Conservation (phyloP, 2,797 vertebrate genomes). For the Pagetopsis macropterus region DNA sequence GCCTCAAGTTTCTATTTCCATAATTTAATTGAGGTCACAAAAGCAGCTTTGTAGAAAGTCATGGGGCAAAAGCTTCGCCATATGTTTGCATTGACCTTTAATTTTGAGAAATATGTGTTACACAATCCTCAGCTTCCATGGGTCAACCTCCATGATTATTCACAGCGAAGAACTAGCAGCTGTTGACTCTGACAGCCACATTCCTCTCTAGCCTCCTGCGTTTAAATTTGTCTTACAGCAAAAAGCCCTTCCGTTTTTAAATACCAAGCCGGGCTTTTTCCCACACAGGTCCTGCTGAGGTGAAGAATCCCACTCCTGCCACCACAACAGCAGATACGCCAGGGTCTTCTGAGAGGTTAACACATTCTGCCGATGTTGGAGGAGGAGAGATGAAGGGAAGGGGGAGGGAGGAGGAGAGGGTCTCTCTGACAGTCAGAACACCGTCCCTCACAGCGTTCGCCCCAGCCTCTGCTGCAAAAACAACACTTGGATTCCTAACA, state of each 20-base stretch:
- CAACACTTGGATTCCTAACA: slow-evolving; percentile 78
- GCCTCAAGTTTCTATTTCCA: slow-evolving; percentile 84
- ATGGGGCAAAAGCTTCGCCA: slow-evolving; percentile 72
- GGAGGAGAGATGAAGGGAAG: slow-evolving; percentile 74
- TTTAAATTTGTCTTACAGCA: slow-evolving; percentile 84
- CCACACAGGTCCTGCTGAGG: slow-evolving; percentile 82
- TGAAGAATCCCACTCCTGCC: slow-evolving; percentile 81
- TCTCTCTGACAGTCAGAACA: slow-evolving; percentile 79
- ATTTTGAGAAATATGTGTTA: slow-evolving; percentile 78
- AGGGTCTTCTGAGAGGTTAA: slow-evolving; percentile 79
- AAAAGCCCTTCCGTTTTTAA: slow-evolving; percentile 82
- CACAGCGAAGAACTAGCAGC: slow-evolving; percentile 76
- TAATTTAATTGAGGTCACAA: slow-evolving; percentile 85
- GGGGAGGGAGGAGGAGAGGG: slow-evolving; percentile 64
- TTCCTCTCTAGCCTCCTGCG: slow-evolving; percentile 77
- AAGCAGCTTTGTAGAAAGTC: slow-evolving; percentile 80
- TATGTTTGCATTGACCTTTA: slow-evolving; percentile 82
- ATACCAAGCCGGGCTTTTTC: slow-evolving; percentile 80
- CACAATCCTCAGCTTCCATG: slow-evolving; percentile 76
- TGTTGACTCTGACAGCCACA: slow-evolving; percentile 81
- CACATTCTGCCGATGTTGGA: slow-evolving; percentile 81
- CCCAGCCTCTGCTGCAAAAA: slow-evolving; percentile 75
- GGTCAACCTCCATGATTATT: slow-evolving; percentile 83
- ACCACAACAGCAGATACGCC: slow-evolving; percentile 77
- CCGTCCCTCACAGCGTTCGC: slow-evolving; percentile 80